phyloP scores from a whole-genome alignment of 2,888 invertebrate species.

The Agrilus mali region DNA sequence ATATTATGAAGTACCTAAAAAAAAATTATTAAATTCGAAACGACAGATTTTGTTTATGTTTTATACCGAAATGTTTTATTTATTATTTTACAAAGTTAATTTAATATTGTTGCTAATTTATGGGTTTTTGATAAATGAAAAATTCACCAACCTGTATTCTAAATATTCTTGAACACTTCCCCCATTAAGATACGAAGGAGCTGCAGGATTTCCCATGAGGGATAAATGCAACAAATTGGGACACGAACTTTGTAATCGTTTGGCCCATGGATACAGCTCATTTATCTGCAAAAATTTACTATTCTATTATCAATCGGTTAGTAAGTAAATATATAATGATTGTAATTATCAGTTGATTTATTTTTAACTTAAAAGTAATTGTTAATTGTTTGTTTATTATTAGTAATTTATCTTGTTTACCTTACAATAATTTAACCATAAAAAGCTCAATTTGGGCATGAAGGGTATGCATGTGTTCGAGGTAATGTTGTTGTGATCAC shows the following conservation, averaged over 20 bases:
- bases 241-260: slow-evolving; percentile 53
- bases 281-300: slow-evolving; percentile 33
- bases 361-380: background rate
- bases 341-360: no score
- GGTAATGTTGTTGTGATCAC: slow-evolving; percentile 67
- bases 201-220: slow-evolving; percentile 76
- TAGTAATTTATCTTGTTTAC: slow-evolving; percentile 34
- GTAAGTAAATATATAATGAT: no score
- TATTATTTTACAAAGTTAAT: background rate
- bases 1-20: slow-evolving; percentile 60
- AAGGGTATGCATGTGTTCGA: slow-evolving; percentile 58
- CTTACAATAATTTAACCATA: slow-evolving; percentile 64
- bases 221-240: slow-evolving; percentile 65
- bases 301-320: no score
- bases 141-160: slow-evolving; percentile 61
- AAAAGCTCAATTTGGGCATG: slow-evolving; percentile 56
- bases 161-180: slow-evolving; percentile 62
- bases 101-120: background rate
- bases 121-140: slow-evolving; percentile 2
- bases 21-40: slow-evolving; percentile 3
- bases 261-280: slow-evolving; percentile 59
- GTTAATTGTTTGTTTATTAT: slow-evolving; percentile 5
- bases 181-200: slow-evolving; percentile 64
- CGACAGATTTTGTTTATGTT: background rate
- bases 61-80: background rate